phyloP scores from a whole-genome alignment of 1,140 invertebrate genomes.

The Leptopilina clavipes region DNA sequence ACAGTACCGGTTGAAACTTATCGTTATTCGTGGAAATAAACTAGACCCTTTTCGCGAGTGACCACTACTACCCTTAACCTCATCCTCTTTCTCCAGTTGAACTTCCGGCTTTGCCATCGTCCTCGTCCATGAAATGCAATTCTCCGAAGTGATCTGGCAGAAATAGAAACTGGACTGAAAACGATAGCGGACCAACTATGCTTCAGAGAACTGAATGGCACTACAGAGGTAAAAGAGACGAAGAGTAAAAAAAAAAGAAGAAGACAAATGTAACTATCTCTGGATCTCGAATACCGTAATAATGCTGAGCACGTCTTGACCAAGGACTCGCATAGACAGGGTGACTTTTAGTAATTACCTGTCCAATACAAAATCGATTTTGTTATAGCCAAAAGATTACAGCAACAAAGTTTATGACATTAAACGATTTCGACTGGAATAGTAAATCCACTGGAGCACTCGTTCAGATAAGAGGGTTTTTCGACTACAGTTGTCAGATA shows the following conservation, averaged over 20 bases:
- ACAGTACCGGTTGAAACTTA: constrained; percentile 16
- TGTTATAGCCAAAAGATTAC: neutral
- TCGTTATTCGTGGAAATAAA: constrained; percentile 21
- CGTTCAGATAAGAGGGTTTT: neutral
- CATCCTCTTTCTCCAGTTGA: neutral
- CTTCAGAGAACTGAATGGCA: neutral
- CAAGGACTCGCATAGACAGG: constrained; percentile 23
- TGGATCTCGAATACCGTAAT: neutral
- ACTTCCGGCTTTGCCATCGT: constrained; percentile 9
- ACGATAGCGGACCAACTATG: neutral
- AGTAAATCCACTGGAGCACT: neutral
- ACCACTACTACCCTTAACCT: neutral
- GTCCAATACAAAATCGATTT: constrained; percentile 33
- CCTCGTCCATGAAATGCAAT: constrained; percentile 27
- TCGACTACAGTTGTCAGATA: neutral
- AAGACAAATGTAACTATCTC: neutral
- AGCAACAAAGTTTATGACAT: neutral
- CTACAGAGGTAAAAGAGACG: neutral
- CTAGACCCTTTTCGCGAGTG: constrained; percentile 12
- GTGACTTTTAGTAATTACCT: constrained; percentile 32
- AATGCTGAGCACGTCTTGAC: constrained; percentile 26
- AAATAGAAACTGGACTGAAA: constrained; percentile 27
- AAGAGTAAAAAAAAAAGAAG: neutral
- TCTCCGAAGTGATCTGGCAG: constrained; percentile 14
- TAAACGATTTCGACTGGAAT: neutral